Base-by-base conservation (phyloP, 2,113 vertebrate species). In the Tychaedon coryphoeus region DNA sequence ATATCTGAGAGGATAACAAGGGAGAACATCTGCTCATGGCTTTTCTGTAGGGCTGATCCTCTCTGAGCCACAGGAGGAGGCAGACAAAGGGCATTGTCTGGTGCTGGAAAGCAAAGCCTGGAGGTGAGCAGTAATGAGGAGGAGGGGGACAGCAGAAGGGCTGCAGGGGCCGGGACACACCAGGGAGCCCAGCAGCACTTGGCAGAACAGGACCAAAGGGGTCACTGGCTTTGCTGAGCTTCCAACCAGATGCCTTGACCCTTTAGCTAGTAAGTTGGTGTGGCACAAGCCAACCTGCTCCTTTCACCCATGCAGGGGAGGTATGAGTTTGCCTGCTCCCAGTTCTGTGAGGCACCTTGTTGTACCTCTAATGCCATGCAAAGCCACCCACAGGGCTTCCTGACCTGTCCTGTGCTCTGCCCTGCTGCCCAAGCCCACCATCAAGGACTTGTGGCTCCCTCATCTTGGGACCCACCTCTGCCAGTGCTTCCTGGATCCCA, bases 391-490 rank as follows among this genome's bases (percentile, higher is more conserved):
- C n/a, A 19, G n/a, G 10, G 34, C 28, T 71, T 67, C 53, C 53
- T 58, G 64, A 54, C 19, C 34, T 3, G 8, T 65, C 19, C 31
- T 14, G 5, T 10, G 5, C n/a, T 34, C 38, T 91, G 57, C 19
- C 40, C 69, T 54, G 15, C 50, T 19, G 3, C 28, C 45, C 58
- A 54, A 86, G 48, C 31, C 20, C 54, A 75, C 14, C 15, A 29
- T n/a, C 14, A 36, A 25, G 40, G 3, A 60, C 20, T 15, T 6
- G 0, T n/a, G 29, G 24, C 17, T 74, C 62, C 36, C 28, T 29
- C 0, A 0, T 24, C 22, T 36, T 4, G 1, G 40, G 15, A 74
- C 10, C 14, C 3, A 1, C n/a, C 40, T 87, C 81, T 84, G 47
- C 20, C 33, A 19, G 29, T 4, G 2, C 11, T 70, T 85, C 47